Conservation (phyloP, 1,140 invertebrate genomes). For the Penaeus chinensis region DNA sequence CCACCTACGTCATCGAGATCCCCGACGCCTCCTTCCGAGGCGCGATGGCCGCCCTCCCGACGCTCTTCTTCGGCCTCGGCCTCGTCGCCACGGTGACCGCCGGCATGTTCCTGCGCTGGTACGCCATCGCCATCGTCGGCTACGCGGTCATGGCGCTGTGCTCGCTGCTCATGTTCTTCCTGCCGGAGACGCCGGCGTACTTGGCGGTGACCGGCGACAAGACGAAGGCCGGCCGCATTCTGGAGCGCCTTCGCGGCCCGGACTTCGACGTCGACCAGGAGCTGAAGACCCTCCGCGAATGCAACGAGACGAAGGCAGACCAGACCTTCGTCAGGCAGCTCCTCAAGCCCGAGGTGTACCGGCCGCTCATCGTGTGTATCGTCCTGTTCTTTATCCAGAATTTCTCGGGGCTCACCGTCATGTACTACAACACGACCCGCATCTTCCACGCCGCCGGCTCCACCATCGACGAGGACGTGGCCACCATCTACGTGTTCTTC, state of each 20-base stretch:
- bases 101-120: slow-evolving; percentile 38
- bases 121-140: slow-evolving; percentile 33
- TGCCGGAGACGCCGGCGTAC: slow-evolving; percentile 45
- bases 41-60: slow-evolving; percentile 27
- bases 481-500: slow-evolving; percentile 16
- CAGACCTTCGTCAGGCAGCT: slow-evolving; percentile 15
- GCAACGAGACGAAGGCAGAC: slow-evolving; percentile 5
- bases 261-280: slow-evolving; percentile 32
- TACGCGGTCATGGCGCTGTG: neutral
- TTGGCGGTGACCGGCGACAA: neutral
- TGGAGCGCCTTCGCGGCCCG: slow-evolving; percentile 19
- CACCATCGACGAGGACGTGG: slow-evolving; percentile 20
- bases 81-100: neutral
- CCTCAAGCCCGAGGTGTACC: neutral
- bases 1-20: slow-evolving; percentile 37
- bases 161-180: slow-evolving; percentile 25
- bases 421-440: slow-evolving; percentile 37
- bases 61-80: slow-evolving; percentile 27
- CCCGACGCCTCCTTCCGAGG: slow-evolving; percentile 35
- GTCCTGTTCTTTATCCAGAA: slow-evolving; percentile 43
- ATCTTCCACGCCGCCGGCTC: slow-evolving; percentile 41
- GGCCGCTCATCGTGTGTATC: slow-evolving; percentile 4
- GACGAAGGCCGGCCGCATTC: slow-evolving; percentile 13
- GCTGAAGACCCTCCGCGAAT: slow-evolving; percentile 1
- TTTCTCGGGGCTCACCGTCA: slow-evolving; percentile 38